phyloP scores from a whole-genome alignment of 2,113 vertebrate species.

The Epinephelus moara region DNA sequence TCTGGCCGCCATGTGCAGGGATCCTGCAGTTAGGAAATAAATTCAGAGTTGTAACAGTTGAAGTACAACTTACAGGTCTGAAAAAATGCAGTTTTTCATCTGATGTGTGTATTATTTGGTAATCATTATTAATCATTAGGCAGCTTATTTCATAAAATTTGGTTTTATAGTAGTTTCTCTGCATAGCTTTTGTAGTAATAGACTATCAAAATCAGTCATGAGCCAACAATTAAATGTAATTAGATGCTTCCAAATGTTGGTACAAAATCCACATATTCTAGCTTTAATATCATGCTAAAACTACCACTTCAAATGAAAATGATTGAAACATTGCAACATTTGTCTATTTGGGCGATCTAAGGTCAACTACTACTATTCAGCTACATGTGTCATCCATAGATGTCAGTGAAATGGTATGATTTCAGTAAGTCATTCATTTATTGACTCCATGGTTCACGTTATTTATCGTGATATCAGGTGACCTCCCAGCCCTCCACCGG shows the following conservation, averaged over 20 bases:
- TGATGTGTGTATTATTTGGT: not conserved
- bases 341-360: not conserved
- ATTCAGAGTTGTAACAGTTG: not conserved
- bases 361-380: not conserved
- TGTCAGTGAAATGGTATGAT: not conserved
- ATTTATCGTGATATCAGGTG: constrained; percentile 30
- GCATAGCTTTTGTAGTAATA: not conserved
- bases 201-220: not conserved
- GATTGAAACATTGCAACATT: not conserved
- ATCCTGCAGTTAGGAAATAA: not conserved
- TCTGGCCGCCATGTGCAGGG: not conserved
- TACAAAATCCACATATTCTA: not conserved
- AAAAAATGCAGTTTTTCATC: not conserved
- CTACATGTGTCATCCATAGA: not conserved
- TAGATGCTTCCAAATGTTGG: too few species aligned
- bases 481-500: constrained; percentile 68
- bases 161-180: not conserved
- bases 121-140: not conserved
- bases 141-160: not conserved
- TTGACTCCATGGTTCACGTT: not conserved
- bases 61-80: not conserved
- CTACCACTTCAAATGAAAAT: not conserved
- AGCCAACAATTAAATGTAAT: not conserved
- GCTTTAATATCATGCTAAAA: not conserved
- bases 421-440: not conserved